Evolutionary conservation across 2,888 invertebrate species (phyloP).

Genomic region (Cerceris ruficornis): DNA sequence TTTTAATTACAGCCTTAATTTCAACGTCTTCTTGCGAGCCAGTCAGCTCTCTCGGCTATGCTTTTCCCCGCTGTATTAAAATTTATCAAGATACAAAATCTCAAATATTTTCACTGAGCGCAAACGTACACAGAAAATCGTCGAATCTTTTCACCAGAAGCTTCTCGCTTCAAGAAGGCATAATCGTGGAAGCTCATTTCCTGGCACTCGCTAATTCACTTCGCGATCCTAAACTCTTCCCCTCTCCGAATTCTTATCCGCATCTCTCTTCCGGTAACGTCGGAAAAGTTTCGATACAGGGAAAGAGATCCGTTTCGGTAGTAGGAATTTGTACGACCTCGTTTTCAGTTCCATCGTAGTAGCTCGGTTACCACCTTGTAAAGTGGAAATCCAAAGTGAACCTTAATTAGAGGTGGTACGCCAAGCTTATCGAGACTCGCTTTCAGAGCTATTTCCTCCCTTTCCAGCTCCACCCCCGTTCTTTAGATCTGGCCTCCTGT

Average conservation of each 20-base stretch:
- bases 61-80: too few relatives aligned
- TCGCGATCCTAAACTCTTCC: slow-evolving; percentile 3
- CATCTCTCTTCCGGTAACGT: background rate
- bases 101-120: too few relatives aligned
- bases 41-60: too few relatives aligned
- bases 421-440: slow-evolving; percentile 49
- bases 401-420: slow-evolving; percentile 52
- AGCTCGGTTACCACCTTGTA: slow-evolving; percentile 47
- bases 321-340: slow-evolving; percentile 39
- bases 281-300: slow-evolving; percentile 32
- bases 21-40: too few relatives aligned
- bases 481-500: slow-evolving; percentile 7
- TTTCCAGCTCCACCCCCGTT: slow-evolving; percentile 10
- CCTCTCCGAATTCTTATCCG: background rate
- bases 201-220: background rate
- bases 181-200: background rate
- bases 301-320: slow-evolving; percentile 3
- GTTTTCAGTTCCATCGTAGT: slow-evolving; percentile 33
- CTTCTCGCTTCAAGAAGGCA: background rate
- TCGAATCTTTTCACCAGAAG: background rate
- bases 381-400: slow-evolving; percentile 57
- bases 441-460: slow-evolving; percentile 44
- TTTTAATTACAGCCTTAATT: too few relatives aligned
- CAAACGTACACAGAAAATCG: background rate
- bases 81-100: too few relatives aligned